A percentile compares a stretch with the other conserved stretches of the same genome.
Conservation (phyloP, 1,140 invertebrate genomes). For the Anastrepha ludens region DNA sequence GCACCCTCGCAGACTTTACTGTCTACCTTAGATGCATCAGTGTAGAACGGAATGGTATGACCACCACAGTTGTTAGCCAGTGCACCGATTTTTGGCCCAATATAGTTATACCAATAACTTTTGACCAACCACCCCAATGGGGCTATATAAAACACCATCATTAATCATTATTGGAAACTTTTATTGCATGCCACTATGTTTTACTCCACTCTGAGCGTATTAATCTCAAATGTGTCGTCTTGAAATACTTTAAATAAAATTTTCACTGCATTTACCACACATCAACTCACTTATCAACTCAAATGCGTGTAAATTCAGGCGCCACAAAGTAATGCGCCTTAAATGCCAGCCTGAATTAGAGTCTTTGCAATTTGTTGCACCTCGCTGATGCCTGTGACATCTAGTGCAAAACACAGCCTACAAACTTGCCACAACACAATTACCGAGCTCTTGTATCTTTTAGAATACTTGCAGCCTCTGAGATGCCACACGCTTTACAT, state of each 20-base stretch:
- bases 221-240: too few species aligned
- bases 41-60: too few species aligned
- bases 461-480: background rate
- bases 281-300: conserved; percentile 3
- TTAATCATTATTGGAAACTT: too few species aligned
- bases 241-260: background rate
- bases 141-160: too few species aligned
- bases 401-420: conserved; percentile 18
- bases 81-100: too few species aligned
- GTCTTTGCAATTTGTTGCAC: background rate
- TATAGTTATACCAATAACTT: too few species aligned
- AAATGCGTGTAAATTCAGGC: conserved; percentile 39
- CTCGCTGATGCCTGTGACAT: background rate
- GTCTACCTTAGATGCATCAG: too few species aligned
- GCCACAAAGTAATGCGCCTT: conserved; percentile 9
- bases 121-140: too few species aligned
- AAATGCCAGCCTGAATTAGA: conserved; percentile 1
- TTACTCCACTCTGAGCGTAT: too few species aligned
- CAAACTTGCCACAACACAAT: background rate
- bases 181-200: too few species aligned
- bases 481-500: conserved; percentile 8
- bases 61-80: too few species aligned
- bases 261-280: background rate
- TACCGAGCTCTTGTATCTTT: background rate
- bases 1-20: too few species aligned